Evolutionary conservation across 2,888 invertebrate genomes (phyloP).

Genomic region (Brachyptera putata): DNA sequence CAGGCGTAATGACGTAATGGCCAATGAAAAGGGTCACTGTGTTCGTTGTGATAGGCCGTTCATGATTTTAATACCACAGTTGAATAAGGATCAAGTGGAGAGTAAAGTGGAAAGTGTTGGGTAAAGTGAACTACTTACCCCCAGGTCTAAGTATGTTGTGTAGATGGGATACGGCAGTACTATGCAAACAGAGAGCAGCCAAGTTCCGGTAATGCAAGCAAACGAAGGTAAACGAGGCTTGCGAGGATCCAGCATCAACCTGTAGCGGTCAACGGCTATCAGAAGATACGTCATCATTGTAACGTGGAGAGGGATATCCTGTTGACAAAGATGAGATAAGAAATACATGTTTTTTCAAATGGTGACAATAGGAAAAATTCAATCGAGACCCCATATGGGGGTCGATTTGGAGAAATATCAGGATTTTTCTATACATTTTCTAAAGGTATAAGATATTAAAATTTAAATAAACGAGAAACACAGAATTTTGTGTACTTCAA

Average conservation of each 20-base stretch:
- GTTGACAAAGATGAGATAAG: no score
- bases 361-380: no score
- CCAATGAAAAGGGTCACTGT: no score
- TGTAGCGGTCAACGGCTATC: conserved; percentile 64
- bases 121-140: no score
- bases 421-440: not conserved
- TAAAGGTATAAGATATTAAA: not conserved
- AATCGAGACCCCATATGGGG: no score
- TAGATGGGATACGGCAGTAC: conserved; percentile 70
- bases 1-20: no score
- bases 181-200: conserved; percentile 65
- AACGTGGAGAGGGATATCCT: conserved; percentile 68
- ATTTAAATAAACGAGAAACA: no score
- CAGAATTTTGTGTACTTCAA: no score
- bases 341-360: conserved; percentile 27
- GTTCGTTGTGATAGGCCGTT: no score
- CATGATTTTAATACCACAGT: no score
- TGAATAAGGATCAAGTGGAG: no score
- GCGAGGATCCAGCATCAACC: conserved; percentile 59
- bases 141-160: conserved; percentile 65
- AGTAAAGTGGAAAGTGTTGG: no score
- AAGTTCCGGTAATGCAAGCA: conserved; percentile 63
- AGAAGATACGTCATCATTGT: conserved; percentile 64
- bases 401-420: not conserved
- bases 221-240: conserved; percentile 61